Evolutionary conservation across 2,113 vertebrate genomes (phyloP).

Genomic region (Zingel zingel): DNA sequence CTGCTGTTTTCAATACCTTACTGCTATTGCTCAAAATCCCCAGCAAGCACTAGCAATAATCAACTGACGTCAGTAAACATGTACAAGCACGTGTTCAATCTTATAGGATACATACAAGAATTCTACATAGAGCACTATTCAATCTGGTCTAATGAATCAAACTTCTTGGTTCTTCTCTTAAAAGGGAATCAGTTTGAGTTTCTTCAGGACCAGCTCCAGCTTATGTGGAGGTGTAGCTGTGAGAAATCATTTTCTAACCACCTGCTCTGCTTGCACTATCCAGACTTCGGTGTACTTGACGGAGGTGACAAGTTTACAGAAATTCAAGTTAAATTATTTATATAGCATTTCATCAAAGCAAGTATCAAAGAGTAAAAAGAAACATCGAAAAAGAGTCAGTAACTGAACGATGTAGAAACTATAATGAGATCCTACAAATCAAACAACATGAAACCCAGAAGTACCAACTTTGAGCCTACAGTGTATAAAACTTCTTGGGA

Average conservation of each 20-base stretch:
- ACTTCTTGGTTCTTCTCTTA: not conserved
- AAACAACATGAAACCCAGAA: not conserved
- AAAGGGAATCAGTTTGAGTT: not conserved
- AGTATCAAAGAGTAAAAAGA: not conserved
- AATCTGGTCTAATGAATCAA: not conserved
- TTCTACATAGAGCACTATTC: not conserved
- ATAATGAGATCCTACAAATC: not conserved
- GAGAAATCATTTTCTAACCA: constrained; percentile 14
- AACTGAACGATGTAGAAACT: not conserved
- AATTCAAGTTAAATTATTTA: not conserved
- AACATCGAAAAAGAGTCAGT: not conserved
- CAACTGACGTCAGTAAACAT: not conserved
- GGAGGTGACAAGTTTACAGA: not conserved
- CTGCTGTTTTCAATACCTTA: not conserved
- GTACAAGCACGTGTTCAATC: not conserved
- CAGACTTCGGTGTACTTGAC: not conserved
- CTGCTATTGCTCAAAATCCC: not conserved
- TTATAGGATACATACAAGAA: not conserved
- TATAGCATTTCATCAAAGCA: not conserved
- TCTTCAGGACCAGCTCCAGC: not conserved
- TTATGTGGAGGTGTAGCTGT: not conserved
- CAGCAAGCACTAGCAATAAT: not conserved
- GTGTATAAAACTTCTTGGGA: not conserved
- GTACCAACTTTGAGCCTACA: not conserved
- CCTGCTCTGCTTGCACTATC: constrained; percentile 16